These are phyloP conservation scores for Enteromius paludinosus DNA, from an alignment of 2,797 vertebrate species.

Conservation along the genomic window DNA sequence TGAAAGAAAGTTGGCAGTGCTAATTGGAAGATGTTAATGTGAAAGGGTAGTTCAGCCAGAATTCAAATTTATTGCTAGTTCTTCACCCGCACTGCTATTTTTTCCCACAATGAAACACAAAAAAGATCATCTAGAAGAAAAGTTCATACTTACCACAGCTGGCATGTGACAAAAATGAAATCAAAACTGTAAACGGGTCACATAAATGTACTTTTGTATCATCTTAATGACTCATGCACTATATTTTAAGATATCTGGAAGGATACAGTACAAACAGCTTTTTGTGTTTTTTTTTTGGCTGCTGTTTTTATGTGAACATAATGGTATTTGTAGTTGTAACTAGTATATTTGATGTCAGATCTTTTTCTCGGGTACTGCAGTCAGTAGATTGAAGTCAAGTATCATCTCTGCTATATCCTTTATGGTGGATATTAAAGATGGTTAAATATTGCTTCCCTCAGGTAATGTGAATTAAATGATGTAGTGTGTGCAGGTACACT, in stretches of 20 bases:
- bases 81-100: neutral
- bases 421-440: conserved; percentile 68
- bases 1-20: neutral
- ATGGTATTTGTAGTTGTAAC: neutral
- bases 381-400: conserved; percentile 27
- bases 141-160: neutral
- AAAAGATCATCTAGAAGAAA: neutral
- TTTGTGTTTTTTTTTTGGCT: too few species aligned
- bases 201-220: neutral
- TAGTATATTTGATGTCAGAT: neutral
- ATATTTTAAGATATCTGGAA: too few species aligned
- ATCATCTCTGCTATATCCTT: conserved; percentile 30
- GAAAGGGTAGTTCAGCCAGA: neutral
- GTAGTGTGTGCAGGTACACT: conserved; percentile 70
- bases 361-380: neutral
- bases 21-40: neutral
- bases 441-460: conserved; percentile 69
- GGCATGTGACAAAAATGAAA: neutral
- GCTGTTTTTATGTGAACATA: neutral
- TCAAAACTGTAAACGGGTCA: neutral
- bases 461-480: conserved; percentile 77
- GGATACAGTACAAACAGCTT: too few species aligned
- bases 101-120: too few species aligned
- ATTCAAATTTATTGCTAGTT: neutral
- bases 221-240: too few species aligned